Percentiles rank a stretch among this genome's conserved stretches.
These are phyloP conservation scores for Bolinopsis microptera DNA, from an alignment of 37 sponge, comb jelly and placozoan species.

Conservation along the genomic window DNA sequence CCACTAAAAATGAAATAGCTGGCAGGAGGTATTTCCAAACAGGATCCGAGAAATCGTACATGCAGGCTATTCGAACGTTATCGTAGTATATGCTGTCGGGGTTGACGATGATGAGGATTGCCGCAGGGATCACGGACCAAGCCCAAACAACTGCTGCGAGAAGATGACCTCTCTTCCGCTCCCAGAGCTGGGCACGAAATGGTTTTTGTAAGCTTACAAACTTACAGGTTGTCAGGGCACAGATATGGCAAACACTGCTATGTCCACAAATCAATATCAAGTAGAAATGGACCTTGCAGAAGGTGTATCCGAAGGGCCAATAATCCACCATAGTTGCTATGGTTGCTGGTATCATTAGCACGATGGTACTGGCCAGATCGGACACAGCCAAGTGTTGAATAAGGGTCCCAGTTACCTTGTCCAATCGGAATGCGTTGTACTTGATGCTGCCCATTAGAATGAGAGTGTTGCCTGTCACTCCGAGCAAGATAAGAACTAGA, in stretches of 20 bases:
- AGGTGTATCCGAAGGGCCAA: constrained; percentile 1
- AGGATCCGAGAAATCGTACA: background rate
- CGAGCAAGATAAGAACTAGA: background rate
- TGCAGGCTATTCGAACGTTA: background rate
- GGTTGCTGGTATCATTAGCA: background rate
- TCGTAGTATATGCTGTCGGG: background rate
- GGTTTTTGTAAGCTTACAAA: background rate
- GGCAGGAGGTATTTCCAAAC: constrained; percentile 5
- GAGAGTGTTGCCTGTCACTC: background rate
- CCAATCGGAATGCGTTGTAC: background rate
- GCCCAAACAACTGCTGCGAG: background rate
- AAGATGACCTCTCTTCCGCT: background rate
- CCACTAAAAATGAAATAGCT: background rate
- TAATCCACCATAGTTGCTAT: background rate
- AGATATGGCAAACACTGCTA: background rate
- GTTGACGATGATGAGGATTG: background rate
- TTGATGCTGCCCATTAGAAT: background rate
- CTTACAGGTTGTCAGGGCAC: background rate
- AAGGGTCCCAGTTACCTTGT: background rate
- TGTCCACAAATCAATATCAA: background rate
- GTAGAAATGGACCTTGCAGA: constrained; percentile 35
- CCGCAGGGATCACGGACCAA: background rate
- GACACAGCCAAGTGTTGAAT: constrained; percentile 20
- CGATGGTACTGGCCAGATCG: background rate
- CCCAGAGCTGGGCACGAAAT: background rate